A percentile compares a stretch with the other conserved stretches of the same genome.
Evolutionary conservation across 2,113 vertebrate genomes (phyloP).

Genomic region (western clawed frog (Xenopus tropicalis)): DNA sequence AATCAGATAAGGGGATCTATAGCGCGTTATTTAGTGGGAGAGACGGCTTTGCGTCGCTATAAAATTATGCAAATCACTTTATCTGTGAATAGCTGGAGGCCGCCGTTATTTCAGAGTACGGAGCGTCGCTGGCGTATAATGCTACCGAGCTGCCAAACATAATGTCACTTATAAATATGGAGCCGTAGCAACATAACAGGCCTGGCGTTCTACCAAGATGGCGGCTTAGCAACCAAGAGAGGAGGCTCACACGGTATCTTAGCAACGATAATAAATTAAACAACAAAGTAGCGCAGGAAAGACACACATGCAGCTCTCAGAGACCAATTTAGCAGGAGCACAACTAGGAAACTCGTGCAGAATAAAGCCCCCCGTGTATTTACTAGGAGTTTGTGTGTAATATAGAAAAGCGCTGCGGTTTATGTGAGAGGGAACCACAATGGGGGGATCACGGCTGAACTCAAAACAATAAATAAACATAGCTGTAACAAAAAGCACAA

Average conservation of each 20-base stretch:
- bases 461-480: too few species aligned
- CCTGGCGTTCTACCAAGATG: not conserved
- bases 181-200: constrained; percentile 10
- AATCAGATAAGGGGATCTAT: constrained; percentile 39
- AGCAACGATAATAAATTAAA: not conserved
- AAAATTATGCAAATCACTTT: constrained; percentile 45
- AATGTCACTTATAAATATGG: constrained; percentile 29
- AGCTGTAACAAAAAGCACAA: too few species aligned
- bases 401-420: not conserved
- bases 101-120: constrained; percentile 36
- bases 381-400: not conserved
- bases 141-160: constrained; percentile 20
- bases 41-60: constrained; percentile 36
- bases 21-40: constrained; percentile 22
- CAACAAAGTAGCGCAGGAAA: not conserved
- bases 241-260: not conserved
- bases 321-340: not conserved
- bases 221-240: not conserved
- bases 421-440: not conserved
- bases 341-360: not conserved
- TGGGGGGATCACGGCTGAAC: too few species aligned
- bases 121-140: constrained; percentile 11
- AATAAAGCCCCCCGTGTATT: not conserved
- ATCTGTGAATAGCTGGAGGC: constrained; percentile 40
- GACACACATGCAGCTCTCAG: not conserved